Conservation (phyloP, 1,140 invertebrate species). For the Neelides sp. region DNA sequence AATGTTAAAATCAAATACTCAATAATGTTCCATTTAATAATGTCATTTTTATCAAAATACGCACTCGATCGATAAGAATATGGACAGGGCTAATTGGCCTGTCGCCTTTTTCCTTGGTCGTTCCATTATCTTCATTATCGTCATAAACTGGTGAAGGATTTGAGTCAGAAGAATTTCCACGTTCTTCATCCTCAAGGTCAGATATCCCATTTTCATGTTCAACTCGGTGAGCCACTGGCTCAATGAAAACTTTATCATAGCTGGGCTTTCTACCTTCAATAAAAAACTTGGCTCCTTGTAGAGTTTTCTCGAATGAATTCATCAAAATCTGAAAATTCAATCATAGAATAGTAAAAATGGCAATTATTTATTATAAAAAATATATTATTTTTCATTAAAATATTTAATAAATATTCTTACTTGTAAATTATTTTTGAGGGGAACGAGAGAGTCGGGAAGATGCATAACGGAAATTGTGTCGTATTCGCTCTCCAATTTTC, state of each 20-base stretch:
- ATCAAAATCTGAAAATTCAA: conserved; percentile 15
- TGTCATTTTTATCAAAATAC: neutral
- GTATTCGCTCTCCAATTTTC: conserved; percentile 26
- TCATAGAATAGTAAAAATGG: neutral
- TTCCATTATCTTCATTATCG: neutral
- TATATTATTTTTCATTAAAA: too few species aligned
- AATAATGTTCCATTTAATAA: neutral
- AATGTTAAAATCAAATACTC: neutral
- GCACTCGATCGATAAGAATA: conserved; percentile 25
- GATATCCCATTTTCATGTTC: neutral
- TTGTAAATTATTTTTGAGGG: conserved; percentile 25
- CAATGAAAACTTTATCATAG: conserved; percentile 5
- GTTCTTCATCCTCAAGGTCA: conserved; percentile 2
- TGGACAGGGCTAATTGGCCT: conserved; percentile 15
- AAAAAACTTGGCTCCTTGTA: conserved; percentile 16
- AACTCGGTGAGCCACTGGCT: neutral
- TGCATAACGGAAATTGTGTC: conserved; percentile 24
- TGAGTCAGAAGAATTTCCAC: neutral
- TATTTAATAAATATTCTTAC: too few species aligned
- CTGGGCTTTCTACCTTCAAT: conserved; percentile 18
- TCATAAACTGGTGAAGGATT: conserved; percentile 10
- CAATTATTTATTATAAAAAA: too few species aligned
- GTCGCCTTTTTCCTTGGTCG: conserved; percentile 1
- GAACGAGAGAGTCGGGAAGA: conserved; percentile 12
- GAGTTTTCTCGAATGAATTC: conserved; percentile 19